Evolutionary conservation across 2,113 vertebrate genomes (phyloP), one percentile per base, ranked within the genome.

Genomic region (Notarius lentiginosus): DNA sequence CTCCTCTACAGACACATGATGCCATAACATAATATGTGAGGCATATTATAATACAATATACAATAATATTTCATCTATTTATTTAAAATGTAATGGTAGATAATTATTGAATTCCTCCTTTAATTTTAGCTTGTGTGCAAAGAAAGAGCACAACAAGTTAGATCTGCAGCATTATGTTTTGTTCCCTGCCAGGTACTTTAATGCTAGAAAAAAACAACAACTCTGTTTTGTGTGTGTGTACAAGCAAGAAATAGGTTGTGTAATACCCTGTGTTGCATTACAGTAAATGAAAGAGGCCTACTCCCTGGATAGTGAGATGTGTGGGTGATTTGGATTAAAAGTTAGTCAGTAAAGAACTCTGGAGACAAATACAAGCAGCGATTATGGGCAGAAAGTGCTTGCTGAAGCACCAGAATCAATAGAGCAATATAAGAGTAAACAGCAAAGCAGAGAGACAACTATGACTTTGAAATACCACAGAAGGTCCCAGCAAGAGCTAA

Each of bases 251-350:
- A 72, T 17, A 72, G n/a, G 17, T 47, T 27, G 20, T 79, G 76
- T n/a, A 79, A 53, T 27, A 55, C 24, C 53, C n/a, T 56, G 22
- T 55, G 49, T 27, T n/a, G 22, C 24, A 77, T 47, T 22, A 65
- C 1, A 76, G 41, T 41, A 49, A 49, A 30, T 61, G 55, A 34
- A 55, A 56, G 58, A 76, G 70, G 56, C 24, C 4, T 9, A 24
- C 34, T 75, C 83, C 34, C 30, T 34, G 34, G 11, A 18, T 34
- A 20, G 68, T 76, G 56, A 73, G 34, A 85, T 4, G 8, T 55
- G 73, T 63, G 73, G 73, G 58, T 10, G n/a, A 85, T 65, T 79
- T 85, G 73, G 84, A 75, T 75, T 75, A 49, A 73, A 77, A 49
- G 56, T 77, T 51, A 63, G 72, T 75, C 7, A 61, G 70, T 79